phyloP scores from a whole-genome alignment of 2,888 invertebrate species.

The Acronicta psi region DNA sequence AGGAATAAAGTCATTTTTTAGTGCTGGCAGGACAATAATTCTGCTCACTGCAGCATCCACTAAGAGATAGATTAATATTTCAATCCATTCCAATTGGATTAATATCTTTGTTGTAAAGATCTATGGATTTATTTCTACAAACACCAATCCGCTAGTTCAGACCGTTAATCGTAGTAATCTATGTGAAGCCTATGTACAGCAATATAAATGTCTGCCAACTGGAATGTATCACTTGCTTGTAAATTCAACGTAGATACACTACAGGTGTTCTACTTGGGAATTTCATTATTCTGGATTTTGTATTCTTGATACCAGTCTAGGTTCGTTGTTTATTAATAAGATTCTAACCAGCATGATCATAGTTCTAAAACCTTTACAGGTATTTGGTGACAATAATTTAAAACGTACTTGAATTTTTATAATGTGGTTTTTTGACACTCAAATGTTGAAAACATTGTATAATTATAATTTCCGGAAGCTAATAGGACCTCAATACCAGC shows the following conservation, averaged over 20 bases:
- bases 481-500: background rate
- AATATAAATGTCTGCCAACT: background rate
- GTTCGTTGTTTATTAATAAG: too few relatives aligned
- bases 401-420: too few relatives aligned
- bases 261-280: conserved; percentile 15
- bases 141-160: background rate
- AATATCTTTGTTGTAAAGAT: conserved; percentile 1
- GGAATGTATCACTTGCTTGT: conserved; percentile 14
- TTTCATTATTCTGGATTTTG: conserved; percentile 26
- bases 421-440: too few relatives aligned
- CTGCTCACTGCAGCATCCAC: conserved; percentile 10
- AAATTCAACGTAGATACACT: conserved; percentile 20
- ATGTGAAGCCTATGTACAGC: background rate
- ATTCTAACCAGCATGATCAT: too few relatives aligned
- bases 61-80: background rate
- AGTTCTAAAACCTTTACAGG: too few relatives aligned
- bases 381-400: too few relatives aligned
- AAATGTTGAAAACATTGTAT: too few relatives aligned
- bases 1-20: conserved; percentile 20
- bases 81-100: background rate
- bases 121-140: conserved; percentile 9
- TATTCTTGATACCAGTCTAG: conserved; percentile 9
- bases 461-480: too few relatives aligned
- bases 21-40: conserved; percentile 19
- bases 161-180: background rate